Base-by-base conservation (phyloP, 2,888 invertebrate genomes). In the Limenitis camilla region DNA sequence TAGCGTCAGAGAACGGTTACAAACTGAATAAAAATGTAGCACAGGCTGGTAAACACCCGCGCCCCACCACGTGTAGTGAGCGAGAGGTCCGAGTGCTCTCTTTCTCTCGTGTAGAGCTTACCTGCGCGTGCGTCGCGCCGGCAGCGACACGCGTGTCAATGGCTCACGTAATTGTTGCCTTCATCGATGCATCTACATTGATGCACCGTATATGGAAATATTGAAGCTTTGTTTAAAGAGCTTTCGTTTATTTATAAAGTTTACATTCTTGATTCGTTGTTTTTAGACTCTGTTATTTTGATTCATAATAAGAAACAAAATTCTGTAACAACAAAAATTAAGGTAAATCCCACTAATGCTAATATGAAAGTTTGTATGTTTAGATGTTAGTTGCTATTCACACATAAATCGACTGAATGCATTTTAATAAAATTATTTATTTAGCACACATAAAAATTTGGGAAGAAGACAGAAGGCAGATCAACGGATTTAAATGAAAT, bases 21-120 rank as follows among this genome's bases (percentile, higher is more conserved):
- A 82, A 84, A 88, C 88, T 88, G 84, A 86, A 85, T 83, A 83
- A 85, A 81, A 86, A 83, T 87, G 83, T 89, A 88, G 86, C 87
- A 78, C 85, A 81, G 78, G 74, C 82, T 67, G 75, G 72, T 70
- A 76, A 76, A 77, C 81, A 78, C 81, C 81, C 78, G 82, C 81
- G 78, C 85, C 85, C 87, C 86, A 81, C 87, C 81, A 81, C 76
- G 78, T 77, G 78, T 78, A 75, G 73, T 33, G 71, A 79, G 71
- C 49, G 74, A 76, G 80, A 79, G 63, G 54, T 43, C 58, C 54
- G 67, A 67, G 66, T 31, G 36, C 6, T 67, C 66, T 61, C 64
- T 58, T 53, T 78, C 66, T 43, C 46, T 45, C 65, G 55, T 55
- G 60, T 63, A 69, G 67, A 69, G 71, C 66, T 75, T 86, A 85